Percentiles rank a stretch among this genome's conserved stretches.
Conservation (phyloP, 2,797 vertebrate genomes). For the Hypotaenidia philippensis region DNA sequence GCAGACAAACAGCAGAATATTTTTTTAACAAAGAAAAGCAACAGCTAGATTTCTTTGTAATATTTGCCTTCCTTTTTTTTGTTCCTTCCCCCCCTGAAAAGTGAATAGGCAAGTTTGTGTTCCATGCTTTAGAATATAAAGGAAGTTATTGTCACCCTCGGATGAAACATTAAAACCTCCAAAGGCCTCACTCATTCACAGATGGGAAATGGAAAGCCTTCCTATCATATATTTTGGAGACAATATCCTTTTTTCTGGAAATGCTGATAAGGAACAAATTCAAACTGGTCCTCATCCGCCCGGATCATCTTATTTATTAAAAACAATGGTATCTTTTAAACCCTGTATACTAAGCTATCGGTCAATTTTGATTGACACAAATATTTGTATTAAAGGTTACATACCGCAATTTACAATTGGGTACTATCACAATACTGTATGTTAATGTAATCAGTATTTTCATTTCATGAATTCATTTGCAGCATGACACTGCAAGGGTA, state of each 20-base stretch:
- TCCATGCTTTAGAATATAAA: slow-evolving; percentile 4
- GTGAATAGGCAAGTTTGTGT: background rate
- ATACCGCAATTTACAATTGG: slow-evolving; percentile 69
- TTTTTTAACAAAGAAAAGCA: background rate
- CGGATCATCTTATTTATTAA: slow-evolving; percentile 56
- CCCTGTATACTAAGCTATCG: slow-evolving; percentile 42
- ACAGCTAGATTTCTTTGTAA: background rate
- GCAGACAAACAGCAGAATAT: background rate
- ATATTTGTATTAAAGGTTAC: slow-evolving; percentile 77
- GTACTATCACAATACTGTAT: slow-evolving; percentile 74
- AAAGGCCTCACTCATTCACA: slow-evolving; percentile 20
- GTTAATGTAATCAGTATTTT: slow-evolving; percentile 78
- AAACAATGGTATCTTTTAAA: slow-evolving; percentile 62
- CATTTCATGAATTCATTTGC: slow-evolving; percentile 73
- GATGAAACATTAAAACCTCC: slow-evolving; percentile 44
- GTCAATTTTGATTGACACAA: slow-evolving; percentile 78
- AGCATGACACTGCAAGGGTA: slow-evolving; percentile 71
- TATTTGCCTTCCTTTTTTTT: background rate
- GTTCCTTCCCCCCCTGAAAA: background rate
- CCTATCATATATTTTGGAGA: slow-evolving; percentile 50
- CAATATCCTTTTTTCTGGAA: slow-evolving; percentile 68
- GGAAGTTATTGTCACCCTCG: slow-evolving; percentile 41
- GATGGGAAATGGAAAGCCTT: slow-evolving; percentile 50
- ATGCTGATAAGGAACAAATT: slow-evolving; percentile 70
- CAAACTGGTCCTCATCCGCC: slow-evolving; percentile 33